These are phyloP conservation scores for Sorex fumeus DNA, from an alignment of 2,113 vertebrate species.

Conservation along the genomic window DNA sequence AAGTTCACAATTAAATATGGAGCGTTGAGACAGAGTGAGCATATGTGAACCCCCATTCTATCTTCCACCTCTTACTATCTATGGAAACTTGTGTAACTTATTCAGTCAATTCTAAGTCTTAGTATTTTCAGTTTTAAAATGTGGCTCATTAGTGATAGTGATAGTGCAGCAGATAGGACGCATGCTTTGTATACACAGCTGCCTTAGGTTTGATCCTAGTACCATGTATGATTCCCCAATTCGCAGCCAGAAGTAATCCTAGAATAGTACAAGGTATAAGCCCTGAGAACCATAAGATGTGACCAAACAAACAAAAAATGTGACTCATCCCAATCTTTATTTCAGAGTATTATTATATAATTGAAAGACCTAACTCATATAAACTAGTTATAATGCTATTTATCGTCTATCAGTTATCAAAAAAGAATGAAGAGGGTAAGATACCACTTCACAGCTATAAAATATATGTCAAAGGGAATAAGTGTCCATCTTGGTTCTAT, in stretches of 20 bases:
- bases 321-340: background rate
- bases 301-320: too few species aligned
- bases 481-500: background rate
- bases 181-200: too few species aligned
- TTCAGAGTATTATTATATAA: background rate
- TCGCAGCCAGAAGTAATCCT: too few species aligned
- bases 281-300: too few species aligned
- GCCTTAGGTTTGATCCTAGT: too few species aligned
- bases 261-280: too few species aligned
- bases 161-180: too few species aligned
- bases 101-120: background rate
- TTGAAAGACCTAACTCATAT: background rate
- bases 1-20: background rate
- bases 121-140: constrained; percentile 18
- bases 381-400: background rate
- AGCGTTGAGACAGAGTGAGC: background rate
- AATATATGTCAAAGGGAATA: background rate
- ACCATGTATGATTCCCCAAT: too few species aligned
- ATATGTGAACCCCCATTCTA: background rate
- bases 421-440: background rate
- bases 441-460: background rate
- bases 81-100: background rate
- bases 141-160: background rate
- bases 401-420: background rate
- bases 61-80: background rate